Conservation (phyloP, 1,140 invertebrate genomes). For the Scaptodrosophila lebanonensis region DNA sequence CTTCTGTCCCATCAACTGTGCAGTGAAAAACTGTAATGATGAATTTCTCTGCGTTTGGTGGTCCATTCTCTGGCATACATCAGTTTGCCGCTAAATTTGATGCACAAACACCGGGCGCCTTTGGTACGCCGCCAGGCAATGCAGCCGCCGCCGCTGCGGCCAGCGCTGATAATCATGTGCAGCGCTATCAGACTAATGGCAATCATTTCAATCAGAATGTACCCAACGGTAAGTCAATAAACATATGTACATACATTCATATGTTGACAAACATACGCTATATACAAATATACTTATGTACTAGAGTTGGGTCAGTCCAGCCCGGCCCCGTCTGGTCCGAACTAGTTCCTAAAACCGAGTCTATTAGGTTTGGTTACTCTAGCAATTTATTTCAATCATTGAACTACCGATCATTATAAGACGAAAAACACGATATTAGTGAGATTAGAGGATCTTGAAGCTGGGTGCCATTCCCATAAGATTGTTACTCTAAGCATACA, state of each 20-base stretch:
- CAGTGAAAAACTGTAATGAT: conserved; percentile 71
- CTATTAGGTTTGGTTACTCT: no score
- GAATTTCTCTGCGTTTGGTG: conserved; percentile 77
- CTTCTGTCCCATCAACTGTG: no score
- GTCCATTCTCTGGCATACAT: conserved; percentile 76
- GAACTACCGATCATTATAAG: no score
- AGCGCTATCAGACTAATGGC: conserved; percentile 77
- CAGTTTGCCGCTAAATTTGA: conserved; percentile 77
- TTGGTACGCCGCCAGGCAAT: conserved; percentile 67
- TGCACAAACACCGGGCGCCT: conserved; percentile 71
- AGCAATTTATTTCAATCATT: no score
- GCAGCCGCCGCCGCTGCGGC: conserved; percentile 63
- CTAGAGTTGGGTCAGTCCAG: no score
- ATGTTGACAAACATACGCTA: conserved; percentile 15
- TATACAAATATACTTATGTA: conserved; percentile 19
- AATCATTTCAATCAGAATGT: conserved; percentile 77
- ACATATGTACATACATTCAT: conserved; percentile 15
- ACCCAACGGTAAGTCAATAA: conserved; percentile 72
- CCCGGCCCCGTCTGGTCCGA: no score
- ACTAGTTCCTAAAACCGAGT: no score
- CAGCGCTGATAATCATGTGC: conserved; percentile 74
- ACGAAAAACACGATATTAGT: no score
- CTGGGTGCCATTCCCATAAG: no score
- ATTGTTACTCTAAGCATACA: no score
- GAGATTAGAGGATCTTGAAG: no score